These are phyloP conservation scores for Desmodus rotundus DNA, from an alignment of 2,113 vertebrate genomes.

Conservation along the genomic window DNA sequence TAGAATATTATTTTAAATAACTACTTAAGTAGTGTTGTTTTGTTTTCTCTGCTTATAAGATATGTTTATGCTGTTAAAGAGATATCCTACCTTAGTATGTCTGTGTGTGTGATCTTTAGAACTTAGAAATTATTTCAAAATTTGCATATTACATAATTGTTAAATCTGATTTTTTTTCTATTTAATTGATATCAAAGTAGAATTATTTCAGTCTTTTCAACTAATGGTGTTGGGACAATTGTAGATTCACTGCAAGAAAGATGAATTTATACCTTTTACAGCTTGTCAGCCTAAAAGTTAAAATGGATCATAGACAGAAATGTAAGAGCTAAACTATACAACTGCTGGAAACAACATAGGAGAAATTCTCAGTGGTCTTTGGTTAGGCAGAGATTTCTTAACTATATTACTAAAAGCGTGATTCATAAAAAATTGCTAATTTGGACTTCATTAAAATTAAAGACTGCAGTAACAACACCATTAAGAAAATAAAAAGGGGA, in stretches of 20 bases:
- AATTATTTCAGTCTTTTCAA: neutral
- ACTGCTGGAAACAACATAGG: neutral
- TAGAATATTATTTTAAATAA: constrained; percentile 18
- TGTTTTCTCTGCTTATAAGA: neutral
- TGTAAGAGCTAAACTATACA: neutral
- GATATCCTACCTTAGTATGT: neutral
- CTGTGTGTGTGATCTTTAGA: neutral
- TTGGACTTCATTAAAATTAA: neutral
- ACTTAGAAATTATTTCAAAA: neutral
- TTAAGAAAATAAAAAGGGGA: constrained; percentile 4
- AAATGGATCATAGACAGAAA: neutral
- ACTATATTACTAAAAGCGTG: neutral
- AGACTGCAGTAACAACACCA: neutral
- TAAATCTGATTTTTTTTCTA: neutral
- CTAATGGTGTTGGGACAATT: neutral
- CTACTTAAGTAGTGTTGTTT: neutral
- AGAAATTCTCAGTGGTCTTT: neutral
- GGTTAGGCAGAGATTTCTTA: neutral
- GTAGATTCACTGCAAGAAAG: neutral
- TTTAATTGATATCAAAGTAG: neutral
- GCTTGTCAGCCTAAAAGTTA: neutral
- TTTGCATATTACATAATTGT: neutral
- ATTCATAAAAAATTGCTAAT: neutral
- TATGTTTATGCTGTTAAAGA: neutral
- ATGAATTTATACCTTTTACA: neutral